These are phyloP conservation scores for Coranthus polyacanthus DNA, from an alignment of 2,797 vertebrate species.

Conservation along the genomic window DNA sequence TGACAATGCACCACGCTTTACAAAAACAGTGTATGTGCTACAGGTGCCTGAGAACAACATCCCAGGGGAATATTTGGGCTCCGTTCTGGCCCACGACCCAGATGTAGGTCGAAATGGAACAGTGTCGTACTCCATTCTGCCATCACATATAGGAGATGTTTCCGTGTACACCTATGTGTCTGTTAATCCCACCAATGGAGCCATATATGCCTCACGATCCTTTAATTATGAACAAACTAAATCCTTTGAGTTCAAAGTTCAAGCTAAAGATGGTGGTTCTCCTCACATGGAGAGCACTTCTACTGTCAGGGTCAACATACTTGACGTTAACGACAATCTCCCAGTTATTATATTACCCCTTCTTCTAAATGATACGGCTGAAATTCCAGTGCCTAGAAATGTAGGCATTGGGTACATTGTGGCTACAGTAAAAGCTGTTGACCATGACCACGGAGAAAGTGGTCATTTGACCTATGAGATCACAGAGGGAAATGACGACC, in stretches of 20 bases:
- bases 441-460: slow-evolving; percentile 97
- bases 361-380: slow-evolving; percentile 95
- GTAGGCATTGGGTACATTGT: slow-evolving; percentile 96
- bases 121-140: slow-evolving; percentile 95
- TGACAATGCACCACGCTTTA: slow-evolving; percentile 96
- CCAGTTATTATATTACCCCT: slow-evolving; percentile 95
- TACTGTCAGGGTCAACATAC: slow-evolving; percentile 92
- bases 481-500: slow-evolving; percentile 96
- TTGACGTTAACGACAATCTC: slow-evolving; percentile 97
- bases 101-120: slow-evolving; percentile 97
- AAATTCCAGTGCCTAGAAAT: slow-evolving; percentile 95
- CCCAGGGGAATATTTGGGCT: slow-evolving; percentile 96
- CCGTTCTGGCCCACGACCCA: slow-evolving; percentile 95
- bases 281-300: slow-evolving; percentile 97
- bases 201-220: slow-evolving; percentile 96
- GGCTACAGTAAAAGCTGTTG: slow-evolving; percentile 93
- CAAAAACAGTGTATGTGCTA: slow-evolving; percentile 93
- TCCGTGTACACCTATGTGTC: slow-evolving; percentile 98
- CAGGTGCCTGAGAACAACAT: slow-evolving; percentile 99
- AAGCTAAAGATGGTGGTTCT: slow-evolving; percentile 96
- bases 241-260: slow-evolving; percentile 97
- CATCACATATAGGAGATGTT: slow-evolving; percentile 94
- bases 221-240: slow-evolving; percentile 99
- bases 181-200: slow-evolving; percentile 98
- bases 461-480: slow-evolving; percentile 98